These are phyloP conservation scores for Chaetophractus vellerosus DNA, from an alignment of 2,797 vertebrate genomes.

Conservation along the genomic window DNA sequence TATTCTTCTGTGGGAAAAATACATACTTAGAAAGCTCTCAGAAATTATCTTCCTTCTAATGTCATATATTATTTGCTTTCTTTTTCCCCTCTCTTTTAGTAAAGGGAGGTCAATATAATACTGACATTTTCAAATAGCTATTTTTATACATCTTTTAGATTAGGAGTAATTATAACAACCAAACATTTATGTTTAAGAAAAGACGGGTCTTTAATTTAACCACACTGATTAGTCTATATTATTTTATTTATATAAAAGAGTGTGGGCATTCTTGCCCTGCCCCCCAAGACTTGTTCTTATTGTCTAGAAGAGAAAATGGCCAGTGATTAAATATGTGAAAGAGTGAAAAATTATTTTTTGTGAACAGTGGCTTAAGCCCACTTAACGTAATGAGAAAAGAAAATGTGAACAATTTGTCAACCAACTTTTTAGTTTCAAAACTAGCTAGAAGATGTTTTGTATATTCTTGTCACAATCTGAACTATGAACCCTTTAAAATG, in stretches of 20 bases:
- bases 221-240: background rate
- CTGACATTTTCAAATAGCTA: background rate
- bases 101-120: background rate
- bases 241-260: background rate
- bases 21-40: background rate
- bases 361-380: background rate
- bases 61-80: background rate
- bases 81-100: background rate
- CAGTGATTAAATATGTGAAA: background rate
- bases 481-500: too few species aligned
- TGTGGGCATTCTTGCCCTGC: background rate
- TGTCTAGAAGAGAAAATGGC: background rate
- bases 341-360: background rate
- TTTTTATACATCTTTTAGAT: constrained; percentile 2
- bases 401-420: background rate
- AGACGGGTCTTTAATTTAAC: background rate
- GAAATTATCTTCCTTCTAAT: background rate
- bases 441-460: background rate
- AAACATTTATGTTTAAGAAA: background rate
- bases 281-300: background rate
- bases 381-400: background rate
- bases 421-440: background rate
- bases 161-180: background rate
- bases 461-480: background rate
- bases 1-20: background rate